Percentiles rank a stretch among this genome's conserved stretches.
phyloP scores from a whole-genome alignment of 2,113 vertebrate genomes.

The Harpagus bidentatus region DNA sequence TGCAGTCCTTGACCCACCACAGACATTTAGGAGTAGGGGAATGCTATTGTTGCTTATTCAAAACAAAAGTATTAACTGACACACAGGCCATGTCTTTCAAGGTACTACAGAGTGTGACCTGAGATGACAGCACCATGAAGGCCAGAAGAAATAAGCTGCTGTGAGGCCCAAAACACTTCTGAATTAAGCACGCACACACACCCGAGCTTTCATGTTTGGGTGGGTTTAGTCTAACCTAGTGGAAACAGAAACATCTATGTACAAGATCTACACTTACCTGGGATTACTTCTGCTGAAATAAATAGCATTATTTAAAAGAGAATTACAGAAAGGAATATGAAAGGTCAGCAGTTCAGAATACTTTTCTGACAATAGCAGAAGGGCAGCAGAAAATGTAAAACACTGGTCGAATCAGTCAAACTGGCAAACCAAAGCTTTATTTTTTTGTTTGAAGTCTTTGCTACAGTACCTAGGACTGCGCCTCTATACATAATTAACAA shows the following conservation, averaged over 20 bases:
- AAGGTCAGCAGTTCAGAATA: slow-evolving; percentile 14
- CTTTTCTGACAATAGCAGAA: slow-evolving; percentile 21
- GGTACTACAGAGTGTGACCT: not conserved
- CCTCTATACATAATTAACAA: slow-evolving; percentile 63
- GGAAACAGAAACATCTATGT: not conserved
- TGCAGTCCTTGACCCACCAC: not conserved
- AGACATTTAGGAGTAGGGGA: not conserved
- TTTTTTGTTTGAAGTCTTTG: slow-evolving; percentile 51
- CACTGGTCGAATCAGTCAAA: slow-evolving; percentile 40
- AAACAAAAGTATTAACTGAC: not conserved
- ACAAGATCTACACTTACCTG: slow-evolving; percentile 46
- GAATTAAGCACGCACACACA: not conserved
- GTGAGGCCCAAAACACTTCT: not conserved
- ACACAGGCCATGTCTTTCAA: not conserved
- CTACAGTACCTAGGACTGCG: slow-evolving; percentile 67
- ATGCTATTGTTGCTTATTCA: not conserved
- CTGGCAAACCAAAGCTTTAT: slow-evolving; percentile 70
- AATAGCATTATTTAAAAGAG: slow-evolving; percentile 5
- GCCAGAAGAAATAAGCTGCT: not conserved
- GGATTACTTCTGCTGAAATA: slow-evolving; percentile 51
- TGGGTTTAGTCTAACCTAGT: not conserved
- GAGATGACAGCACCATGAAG: not conserved
- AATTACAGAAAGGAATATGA: not conserved
- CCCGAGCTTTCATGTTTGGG: not conserved
- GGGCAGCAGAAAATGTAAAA: slow-evolving; percentile 13